Evolutionary conservation across 2,113 vertebrate species (phyloP).

Genomic region (Bujurquina vittata): DNA sequence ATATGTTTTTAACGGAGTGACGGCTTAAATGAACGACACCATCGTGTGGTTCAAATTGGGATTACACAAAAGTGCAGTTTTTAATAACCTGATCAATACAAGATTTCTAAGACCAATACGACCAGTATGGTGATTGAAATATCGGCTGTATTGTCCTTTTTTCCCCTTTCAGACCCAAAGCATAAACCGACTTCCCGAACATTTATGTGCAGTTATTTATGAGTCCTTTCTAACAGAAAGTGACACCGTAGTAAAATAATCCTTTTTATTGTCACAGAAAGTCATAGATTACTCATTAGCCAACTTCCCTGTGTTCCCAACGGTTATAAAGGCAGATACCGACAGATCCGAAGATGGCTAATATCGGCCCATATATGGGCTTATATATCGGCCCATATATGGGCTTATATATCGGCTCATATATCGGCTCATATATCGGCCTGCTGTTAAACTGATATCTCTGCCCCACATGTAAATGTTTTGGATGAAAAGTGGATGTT

Average conservation of each 20-base stretch:
- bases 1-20: background rate
- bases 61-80: background rate
- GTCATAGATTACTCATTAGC: too few relatives aligned
- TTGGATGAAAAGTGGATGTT: background rate
- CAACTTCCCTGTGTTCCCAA: background rate
- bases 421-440: too few relatives aligned
- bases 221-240: background rate
- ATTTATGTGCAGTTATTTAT: background rate
- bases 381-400: accelerated
- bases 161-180: background rate
- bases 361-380: background rate
- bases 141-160: too few relatives aligned
- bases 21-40: background rate
- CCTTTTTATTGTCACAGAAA: background rate
- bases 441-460: background rate
- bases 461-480: too few relatives aligned
- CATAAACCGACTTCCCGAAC: background rate
- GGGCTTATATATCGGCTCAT: background rate
- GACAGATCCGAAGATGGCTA: too few relatives aligned
- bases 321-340: background rate
- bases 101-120: background rate
- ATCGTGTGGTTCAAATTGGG: background rate
- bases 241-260: background rate
- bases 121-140: background rate
- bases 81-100: background rate